Percentiles rank a stretch among this genome's conserved stretches.
Conservation (phyloP, 2,797 vertebrate genomes). For the Brotula barbata region DNA sequence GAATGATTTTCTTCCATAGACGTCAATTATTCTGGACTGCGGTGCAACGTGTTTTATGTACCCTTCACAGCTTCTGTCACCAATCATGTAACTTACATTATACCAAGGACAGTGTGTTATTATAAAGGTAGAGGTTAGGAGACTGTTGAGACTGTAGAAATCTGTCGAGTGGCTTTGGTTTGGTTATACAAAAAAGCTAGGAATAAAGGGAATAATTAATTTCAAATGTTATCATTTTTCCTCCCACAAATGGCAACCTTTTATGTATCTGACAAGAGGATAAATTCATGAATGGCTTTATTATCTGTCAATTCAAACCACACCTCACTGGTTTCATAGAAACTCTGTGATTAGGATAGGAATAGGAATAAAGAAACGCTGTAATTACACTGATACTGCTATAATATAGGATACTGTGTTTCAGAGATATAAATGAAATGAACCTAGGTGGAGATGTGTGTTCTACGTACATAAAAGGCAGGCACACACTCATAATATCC, state of each 20-base stretch:
- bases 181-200: neutral
- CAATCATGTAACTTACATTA: conserved; percentile 13
- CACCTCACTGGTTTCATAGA: conserved; percentile 7
- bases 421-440: neutral
- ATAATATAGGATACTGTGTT: neutral
- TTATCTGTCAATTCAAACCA: conserved; percentile 12
- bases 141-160: no score
- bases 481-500: neutral
- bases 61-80: conserved; percentile 18
- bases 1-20: conserved; percentile 19
- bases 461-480: neutral
- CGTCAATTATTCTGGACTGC: conserved; percentile 35
- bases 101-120: conserved; percentile 28
- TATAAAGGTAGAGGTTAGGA: neutral
- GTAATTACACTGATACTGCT: neutral
- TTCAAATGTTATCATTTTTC: conserved; percentile 11
- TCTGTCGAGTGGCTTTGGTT: conserved; percentile 2
- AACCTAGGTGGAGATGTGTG: no score
- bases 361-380: no score
- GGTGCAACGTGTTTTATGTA: conserved; percentile 38
- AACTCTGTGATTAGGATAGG: conserved; percentile 21
- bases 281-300: conserved; percentile 22
- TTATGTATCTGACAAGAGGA: conserved; percentile 18
- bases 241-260: conserved; percentile 3
- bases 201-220: conserved; percentile 6